These are phyloP conservation scores for Saccopteryx leptura DNA, from an alignment of 2,113 vertebrate genomes.

Conservation along the genomic window DNA sequence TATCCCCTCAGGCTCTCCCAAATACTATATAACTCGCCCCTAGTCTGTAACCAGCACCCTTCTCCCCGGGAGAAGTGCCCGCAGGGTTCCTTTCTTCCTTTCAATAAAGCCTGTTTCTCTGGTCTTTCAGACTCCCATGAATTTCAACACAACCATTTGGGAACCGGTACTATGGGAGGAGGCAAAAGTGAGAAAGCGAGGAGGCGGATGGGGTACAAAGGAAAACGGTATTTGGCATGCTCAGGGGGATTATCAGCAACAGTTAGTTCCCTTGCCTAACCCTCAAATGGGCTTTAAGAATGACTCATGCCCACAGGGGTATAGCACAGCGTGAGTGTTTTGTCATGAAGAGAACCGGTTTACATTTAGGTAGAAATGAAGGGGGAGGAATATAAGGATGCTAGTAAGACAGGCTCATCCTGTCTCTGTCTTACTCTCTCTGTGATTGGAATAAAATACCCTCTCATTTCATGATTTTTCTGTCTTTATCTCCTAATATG, in stretches of 20 bases:
- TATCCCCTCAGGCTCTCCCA: no score
- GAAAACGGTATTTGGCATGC: background rate
- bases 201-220: background rate
- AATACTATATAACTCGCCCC: no score
- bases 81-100: no score
- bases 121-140: no score
- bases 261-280: background rate
- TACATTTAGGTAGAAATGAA: slow-evolving; percentile 38
- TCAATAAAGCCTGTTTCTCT: no score
- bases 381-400: background rate
- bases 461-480: slow-evolving; percentile 2
- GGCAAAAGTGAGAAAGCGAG: background rate
- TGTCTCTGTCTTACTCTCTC: background rate
- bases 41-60: no score
- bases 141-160: background rate
- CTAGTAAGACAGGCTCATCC: background rate
- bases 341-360: background rate
- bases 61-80: no score
- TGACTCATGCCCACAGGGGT: background rate
- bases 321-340: background rate
- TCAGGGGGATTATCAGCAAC: background rate
- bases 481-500: slow-evolving; percentile 29
- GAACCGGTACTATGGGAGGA: background rate
- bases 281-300: background rate
- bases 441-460: background rate